These are phyloP conservation scores for Gulo gulo DNA, from an alignment of 2,113 vertebrate species.

Conservation along the genomic window DNA sequence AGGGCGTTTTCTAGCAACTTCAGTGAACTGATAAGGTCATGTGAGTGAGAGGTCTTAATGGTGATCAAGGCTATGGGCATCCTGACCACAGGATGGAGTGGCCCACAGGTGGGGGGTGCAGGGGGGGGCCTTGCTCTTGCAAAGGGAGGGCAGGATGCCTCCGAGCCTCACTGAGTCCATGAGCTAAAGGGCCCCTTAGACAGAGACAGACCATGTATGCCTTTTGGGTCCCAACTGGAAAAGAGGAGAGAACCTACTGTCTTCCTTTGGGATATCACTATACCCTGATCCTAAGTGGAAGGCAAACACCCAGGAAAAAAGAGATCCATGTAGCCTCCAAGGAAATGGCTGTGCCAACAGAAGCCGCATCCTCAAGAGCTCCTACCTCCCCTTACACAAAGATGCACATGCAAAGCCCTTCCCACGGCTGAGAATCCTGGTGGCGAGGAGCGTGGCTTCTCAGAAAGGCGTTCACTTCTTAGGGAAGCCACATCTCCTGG, in stretches of 20 bases:
- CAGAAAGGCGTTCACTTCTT: no score
- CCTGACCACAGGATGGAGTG: not conserved
- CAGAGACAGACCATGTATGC: not conserved
- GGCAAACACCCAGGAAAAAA: not conserved
- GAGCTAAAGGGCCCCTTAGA: not conserved
- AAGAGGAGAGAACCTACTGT: not conserved
- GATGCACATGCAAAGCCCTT: not conserved
- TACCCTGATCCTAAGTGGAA: not conserved
- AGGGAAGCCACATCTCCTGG: not conserved
- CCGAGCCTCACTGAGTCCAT: not conserved
- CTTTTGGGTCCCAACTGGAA: not conserved
- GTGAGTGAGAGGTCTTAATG: not conserved
- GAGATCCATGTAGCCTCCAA: not conserved
- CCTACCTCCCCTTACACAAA: fast-evolving
- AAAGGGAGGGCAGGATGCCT: not conserved
- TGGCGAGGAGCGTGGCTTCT: not conserved
- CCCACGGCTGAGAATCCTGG: not conserved
- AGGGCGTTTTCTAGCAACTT: not conserved
- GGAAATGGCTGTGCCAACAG: not conserved
- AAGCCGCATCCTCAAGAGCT: not conserved
- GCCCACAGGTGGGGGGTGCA: not conserved
- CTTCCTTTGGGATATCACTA: not conserved
- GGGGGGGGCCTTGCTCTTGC: not conserved
- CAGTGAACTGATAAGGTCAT: not conserved
- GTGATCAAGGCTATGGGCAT: not conserved